A percentile compares a stretch with the other conserved stretches of the same genome.
These are phyloP conservation scores for Hippocampus kuda DNA, from an alignment of 2,797 vertebrate genomes.

Conservation along the genomic window DNA sequence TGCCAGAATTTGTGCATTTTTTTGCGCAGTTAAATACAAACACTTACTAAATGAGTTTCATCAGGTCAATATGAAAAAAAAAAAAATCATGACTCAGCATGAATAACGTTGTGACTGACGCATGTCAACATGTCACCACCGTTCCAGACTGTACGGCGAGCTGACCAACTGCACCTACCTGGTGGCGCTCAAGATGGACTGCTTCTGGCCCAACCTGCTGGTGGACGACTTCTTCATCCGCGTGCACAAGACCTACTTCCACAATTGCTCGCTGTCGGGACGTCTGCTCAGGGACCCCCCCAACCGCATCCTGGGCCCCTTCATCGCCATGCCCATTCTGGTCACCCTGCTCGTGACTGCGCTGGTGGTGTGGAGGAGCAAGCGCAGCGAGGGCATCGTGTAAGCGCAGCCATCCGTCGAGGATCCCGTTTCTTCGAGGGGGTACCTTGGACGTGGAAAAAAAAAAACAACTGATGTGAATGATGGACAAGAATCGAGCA, in stretches of 20 bases:
- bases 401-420: conserved; percentile 45
- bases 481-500: background rate
- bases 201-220: conserved; percentile 84
- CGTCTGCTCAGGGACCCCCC: conserved; percentile 79
- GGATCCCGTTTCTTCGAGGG: background rate
- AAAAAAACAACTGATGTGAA: background rate
- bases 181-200: conserved; percentile 69
- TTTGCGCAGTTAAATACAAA: too few species aligned
- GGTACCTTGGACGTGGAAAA: background rate
- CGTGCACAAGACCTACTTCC: conserved; percentile 82
- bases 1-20: too few species aligned
- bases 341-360: conserved; percentile 84
- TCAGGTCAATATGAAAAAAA: too few species aligned
- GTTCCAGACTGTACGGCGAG: conserved; percentile 74
- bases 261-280: conserved; percentile 75
- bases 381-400: conserved; percentile 80
- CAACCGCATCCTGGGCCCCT: conserved; percentile 76
- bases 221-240: conserved; percentile 86
- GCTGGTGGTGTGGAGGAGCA: conserved; percentile 91
- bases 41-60: too few species aligned
- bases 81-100: too few species aligned
- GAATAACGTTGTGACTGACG: background rate
- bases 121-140: background rate
- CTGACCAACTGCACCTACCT: conserved; percentile 83
- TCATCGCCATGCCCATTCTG: conserved; percentile 79